These are phyloP conservation scores for Apolygus lucorum DNA, from an alignment of 1,140 invertebrate genomes.

Conservation along the genomic window DNA sequence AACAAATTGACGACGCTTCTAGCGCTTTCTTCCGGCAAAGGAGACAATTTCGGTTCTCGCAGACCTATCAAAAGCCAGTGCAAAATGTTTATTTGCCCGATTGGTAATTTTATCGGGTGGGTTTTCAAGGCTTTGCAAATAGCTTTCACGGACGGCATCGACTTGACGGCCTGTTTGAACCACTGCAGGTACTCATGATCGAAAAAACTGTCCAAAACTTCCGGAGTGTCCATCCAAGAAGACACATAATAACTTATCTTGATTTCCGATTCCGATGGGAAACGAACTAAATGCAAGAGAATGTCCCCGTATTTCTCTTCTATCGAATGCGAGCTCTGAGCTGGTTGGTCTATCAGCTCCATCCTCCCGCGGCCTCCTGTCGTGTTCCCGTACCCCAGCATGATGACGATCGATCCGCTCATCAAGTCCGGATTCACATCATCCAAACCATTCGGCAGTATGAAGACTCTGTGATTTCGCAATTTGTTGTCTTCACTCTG, in stretches of 20 bases:
- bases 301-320: too few relatives aligned
- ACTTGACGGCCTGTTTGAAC: neutral
- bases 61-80: neutral
- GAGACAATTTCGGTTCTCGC: neutral
- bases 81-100: neutral
- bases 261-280: neutral
- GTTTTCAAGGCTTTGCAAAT: neutral
- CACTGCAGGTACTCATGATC: neutral
- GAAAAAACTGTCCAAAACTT: neutral
- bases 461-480: too few relatives aligned
- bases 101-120: neutral
- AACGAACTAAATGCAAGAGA: neutral
- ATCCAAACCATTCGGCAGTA: neutral
- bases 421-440: neutral
- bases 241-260: neutral
- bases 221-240: neutral
- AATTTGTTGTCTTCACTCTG: too few relatives aligned
- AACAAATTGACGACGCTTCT: neutral
- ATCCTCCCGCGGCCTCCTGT: too few relatives aligned
- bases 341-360: too few relatives aligned
- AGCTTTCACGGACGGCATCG: neutral
- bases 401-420: neutral
- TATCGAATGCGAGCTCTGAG: too few relatives aligned
- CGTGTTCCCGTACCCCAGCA: too few relatives aligned
- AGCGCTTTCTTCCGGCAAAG: neutral